Conservation (phyloP, 2,113 vertebrate genomes). For the Myotis davidii region DNA sequence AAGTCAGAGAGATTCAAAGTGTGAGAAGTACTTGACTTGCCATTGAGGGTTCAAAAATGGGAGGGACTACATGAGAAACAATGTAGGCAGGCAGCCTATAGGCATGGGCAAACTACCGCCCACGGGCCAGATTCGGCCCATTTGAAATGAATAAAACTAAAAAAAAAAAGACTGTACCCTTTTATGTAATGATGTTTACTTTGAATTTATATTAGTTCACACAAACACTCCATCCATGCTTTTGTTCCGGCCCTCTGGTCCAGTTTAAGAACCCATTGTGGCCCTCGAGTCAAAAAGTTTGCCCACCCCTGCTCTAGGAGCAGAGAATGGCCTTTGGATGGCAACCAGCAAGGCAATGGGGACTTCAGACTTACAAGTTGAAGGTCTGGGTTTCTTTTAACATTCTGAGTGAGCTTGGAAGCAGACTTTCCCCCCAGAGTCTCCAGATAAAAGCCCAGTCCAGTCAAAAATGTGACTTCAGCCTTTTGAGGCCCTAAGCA, state of each 20-base stretch:
- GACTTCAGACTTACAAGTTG: not conserved
- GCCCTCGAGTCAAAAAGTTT: no score
- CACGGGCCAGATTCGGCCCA: no score
- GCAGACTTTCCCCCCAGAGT: not conserved
- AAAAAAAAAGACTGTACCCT: no score
- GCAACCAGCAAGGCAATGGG: not conserved
- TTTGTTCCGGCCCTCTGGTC: no score
- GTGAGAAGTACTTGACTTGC: not conserved
- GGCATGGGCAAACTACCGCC: no score
- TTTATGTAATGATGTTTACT: no score
- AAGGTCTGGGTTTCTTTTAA: slow-evolving; percentile 33
- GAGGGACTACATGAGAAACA: not conserved
- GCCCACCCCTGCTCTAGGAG: no score
- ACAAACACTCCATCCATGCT: no score
- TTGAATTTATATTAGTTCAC: no score
- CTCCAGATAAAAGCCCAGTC: slow-evolving; percentile 45
- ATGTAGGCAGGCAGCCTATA: not conserved
- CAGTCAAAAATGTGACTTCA: slow-evolving; percentile 1
- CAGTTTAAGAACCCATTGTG: no score
- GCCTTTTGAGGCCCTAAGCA: slow-evolving; percentile 40
- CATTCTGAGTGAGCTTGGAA: not conserved
- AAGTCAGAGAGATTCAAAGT: not conserved
- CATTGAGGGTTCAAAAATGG: not conserved
- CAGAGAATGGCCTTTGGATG: not conserved
- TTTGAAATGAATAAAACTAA: no score